Evolutionary conservation across 2,113 vertebrate species (phyloP).

Genomic region (Microcebus tavaratra): DNA sequence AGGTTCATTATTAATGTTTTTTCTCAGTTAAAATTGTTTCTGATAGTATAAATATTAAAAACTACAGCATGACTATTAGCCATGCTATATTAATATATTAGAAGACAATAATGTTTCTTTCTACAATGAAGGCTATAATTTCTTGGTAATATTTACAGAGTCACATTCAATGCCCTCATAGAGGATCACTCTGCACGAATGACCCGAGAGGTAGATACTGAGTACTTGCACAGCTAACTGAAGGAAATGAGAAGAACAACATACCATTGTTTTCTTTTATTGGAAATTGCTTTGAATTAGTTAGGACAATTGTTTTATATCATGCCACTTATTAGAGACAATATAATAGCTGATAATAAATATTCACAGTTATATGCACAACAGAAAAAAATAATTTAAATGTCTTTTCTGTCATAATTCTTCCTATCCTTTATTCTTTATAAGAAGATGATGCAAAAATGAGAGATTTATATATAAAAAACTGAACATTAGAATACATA

Average conservation of each 20-base stretch:
- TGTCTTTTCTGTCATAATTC: neutral
- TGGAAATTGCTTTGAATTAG: conserved; percentile 64
- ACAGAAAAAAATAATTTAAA: neutral
- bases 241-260: conserved; percentile 50
- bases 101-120: neutral
- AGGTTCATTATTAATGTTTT: neutral
- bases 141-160: neutral
- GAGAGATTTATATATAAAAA: neutral
- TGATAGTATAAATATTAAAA: neutral
- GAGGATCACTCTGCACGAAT: neutral
- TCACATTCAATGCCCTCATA: accelerated
- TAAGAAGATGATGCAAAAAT: no score
- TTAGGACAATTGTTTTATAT: conserved; percentile 52
- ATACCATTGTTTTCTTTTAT: conserved; percentile 36
- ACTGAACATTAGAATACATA: neutral
- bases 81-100: neutral
- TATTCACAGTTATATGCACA: neutral
- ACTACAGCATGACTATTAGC: neutral
- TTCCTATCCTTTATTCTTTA: neutral
- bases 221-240: conserved; percentile 9
- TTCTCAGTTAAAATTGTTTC: neutral
- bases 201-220: neutral
- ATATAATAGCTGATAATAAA: neutral
- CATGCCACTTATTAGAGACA: conserved; percentile 32
- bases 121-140: neutral